phyloP scores from a whole-genome alignment of 2,888 invertebrate genomes.

The Dromius quadrimaculatus region DNA sequence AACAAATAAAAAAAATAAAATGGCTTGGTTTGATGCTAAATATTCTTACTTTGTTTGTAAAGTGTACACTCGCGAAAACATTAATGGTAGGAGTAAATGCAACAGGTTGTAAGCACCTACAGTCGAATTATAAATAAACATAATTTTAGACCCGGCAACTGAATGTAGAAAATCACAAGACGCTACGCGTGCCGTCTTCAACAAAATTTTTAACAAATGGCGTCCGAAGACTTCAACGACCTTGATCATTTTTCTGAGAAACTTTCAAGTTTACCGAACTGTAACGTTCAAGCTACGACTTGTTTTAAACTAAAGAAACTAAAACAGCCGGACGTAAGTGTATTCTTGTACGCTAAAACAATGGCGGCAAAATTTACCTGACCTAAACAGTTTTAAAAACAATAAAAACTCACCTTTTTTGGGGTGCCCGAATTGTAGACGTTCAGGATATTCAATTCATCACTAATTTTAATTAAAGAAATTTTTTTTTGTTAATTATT shows the following conservation, averaged over 20 bases:
- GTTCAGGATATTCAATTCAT: constrained; percentile 24
- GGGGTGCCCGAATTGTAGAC: constrained; percentile 12
- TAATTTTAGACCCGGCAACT: constrained; percentile 36
- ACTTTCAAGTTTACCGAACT: constrained; percentile 55
- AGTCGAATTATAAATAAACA: constrained; percentile 35
- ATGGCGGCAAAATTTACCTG: constrained; percentile 55
- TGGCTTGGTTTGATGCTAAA: constrained; percentile 39
- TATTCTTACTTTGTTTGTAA: constrained; percentile 27
- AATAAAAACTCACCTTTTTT: constrained; percentile 33
- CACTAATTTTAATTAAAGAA: constrained; percentile 37
- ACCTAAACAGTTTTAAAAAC: constrained; percentile 5
- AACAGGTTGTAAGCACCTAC: constrained; percentile 58
- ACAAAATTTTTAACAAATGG: constrained; percentile 63
- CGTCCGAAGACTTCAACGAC: constrained; percentile 63
- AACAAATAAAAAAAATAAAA: constrained; percentile 1
- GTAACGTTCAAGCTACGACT: constrained; percentile 45
- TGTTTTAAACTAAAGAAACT: not conserved
- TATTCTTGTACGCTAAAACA: constrained; percentile 23
- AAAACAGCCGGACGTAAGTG: constrained; percentile 44
- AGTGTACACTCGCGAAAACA: constrained; percentile 22
- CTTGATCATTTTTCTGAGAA: constrained; percentile 67
- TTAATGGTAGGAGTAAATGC: constrained; percentile 54
- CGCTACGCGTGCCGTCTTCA: constrained; percentile 59
- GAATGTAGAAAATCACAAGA: constrained; percentile 46
- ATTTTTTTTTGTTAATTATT: constrained; percentile 1